Percentiles rank a stretch among this genome's conserved stretches.
These are phyloP conservation scores for Lymantria dispar DNA, from an alignment of 2,888 invertebrate genomes.

Conservation along the genomic window DNA sequence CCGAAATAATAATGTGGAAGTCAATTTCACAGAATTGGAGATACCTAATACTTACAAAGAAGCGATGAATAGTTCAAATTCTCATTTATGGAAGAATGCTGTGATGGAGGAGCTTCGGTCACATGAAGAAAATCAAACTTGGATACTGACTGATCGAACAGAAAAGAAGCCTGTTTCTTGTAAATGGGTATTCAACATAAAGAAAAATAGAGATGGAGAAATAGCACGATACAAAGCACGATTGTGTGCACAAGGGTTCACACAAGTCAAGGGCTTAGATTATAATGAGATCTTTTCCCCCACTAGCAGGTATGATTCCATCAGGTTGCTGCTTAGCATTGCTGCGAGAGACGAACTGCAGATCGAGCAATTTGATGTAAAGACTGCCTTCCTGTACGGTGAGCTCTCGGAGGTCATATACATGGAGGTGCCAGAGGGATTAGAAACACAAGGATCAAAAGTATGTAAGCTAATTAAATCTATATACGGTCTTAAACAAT, in stretches of 20 bases:
- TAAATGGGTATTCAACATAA: conserved; percentile 1
- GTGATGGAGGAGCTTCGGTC: conserved; percentile 23
- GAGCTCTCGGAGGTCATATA: not conserved
- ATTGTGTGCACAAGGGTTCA: conserved; percentile 6
- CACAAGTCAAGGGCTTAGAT: conserved; percentile 1
- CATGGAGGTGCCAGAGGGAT: not conserved
- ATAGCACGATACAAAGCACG: conserved; percentile 10
- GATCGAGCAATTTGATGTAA: not conserved
- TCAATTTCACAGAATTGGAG: not conserved
- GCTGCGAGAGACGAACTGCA: not conserved
- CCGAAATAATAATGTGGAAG: not conserved
- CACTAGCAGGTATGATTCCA: conserved; percentile 2
- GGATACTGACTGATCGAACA: not conserved
- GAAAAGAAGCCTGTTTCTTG: not conserved
- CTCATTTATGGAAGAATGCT: conserved; percentile 3
- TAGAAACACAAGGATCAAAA: not conserved
- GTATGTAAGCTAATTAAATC: not conserved
- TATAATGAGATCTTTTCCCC: not conserved
- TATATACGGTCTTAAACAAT: not conserved
- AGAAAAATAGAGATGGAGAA: conserved; percentile 2
- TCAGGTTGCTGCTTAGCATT: not conserved
- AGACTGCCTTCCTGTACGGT: not conserved
- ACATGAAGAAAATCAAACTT: not conserved
- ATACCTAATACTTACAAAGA: not conserved
- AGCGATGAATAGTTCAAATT: not conserved